Base-by-base conservation (phyloP, 2,888 invertebrate genomes). In the Galerucella nymphaeae region DNA sequence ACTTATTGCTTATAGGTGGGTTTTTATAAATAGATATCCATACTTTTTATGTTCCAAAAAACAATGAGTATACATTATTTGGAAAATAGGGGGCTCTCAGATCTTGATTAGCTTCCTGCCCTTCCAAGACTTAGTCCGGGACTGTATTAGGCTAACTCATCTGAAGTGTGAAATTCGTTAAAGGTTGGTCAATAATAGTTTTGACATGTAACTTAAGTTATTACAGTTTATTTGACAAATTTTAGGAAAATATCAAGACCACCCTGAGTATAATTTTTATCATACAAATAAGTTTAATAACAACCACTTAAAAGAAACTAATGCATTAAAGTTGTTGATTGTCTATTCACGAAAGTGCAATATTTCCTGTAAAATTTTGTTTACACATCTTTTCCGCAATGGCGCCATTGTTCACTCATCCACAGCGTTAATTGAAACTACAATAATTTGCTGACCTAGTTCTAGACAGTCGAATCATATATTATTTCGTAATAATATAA, bases 371-470 rank as follows among this genome's bases (percentile, higher is more conserved):
- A 23, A 11, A 23, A 30, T 55, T 18, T 53, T 53, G 53, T 16
- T 53, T 53, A 30, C 14, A 58, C 8, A n/a, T 58, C 30, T 58
- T 58, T 58, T 58, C 10, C 10, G 16, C 18, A 58, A 30, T 8
- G 58, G 58, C 58, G 58, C 30, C 58, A 30, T 58, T 62, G 20
- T 68, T 61, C 53, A 48, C 50, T 55, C 48, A 68, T 68, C 50
- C 62, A 68, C 50, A 23, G 50, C 10, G 41, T 55, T 62, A 62
- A 68, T 59, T 68, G 41, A 41, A 50, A 53, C 41, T 62, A 62
- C 50, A 50, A 68, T 30, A 62, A 68, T 68, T 59, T 41, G 66
- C 66, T 66, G 66, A 62, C 68, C 61, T 48, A 68, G 68, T 53
- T 68, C 2, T 53, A 61, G 62, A 38, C 68, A 61, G 42, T 14